Percentiles rank a stretch among this genome's conserved stretches.
Evolutionary conservation across 2,888 invertebrate species (phyloP).

Genomic region (Heteromyza rotundicornis): DNA sequence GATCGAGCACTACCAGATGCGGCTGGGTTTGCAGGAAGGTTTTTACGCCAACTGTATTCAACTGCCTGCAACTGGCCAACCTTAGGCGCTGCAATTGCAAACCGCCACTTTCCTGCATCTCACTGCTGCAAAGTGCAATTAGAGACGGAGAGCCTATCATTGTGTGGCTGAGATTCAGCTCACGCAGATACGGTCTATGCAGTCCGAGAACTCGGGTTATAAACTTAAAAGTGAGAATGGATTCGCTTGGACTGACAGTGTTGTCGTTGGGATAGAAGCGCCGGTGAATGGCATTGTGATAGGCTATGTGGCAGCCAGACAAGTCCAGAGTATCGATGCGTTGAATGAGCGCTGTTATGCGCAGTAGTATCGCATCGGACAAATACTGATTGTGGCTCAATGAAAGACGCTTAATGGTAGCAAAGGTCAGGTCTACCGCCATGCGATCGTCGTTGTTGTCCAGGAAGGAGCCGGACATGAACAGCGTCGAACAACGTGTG

Average conservation of each 20-base stretch:
- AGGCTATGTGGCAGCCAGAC: conserved; percentile 73
- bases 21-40: conserved; percentile 63
- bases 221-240: conserved; percentile 75
- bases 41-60: conserved; percentile 46
- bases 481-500: conserved; percentile 72
- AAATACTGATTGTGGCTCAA: conserved; percentile 74
- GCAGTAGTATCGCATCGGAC: conserved; percentile 75
- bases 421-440: conserved; percentile 58
- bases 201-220: conserved; percentile 67
- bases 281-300: conserved; percentile 72
- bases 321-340: conserved; percentile 69
- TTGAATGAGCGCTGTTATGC: conserved; percentile 69
- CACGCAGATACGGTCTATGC: conserved; percentile 66
- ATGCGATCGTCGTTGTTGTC: conserved; percentile 66
- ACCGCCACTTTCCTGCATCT: conserved; percentile 62
- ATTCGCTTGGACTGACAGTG: conserved; percentile 67
- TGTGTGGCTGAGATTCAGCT: conserved; percentile 72
- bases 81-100: conserved; percentile 47
- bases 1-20: conserved; percentile 67
- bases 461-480: conserved; percentile 76
- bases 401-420: conserved; percentile 67
- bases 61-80: conserved; percentile 52
- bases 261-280: conserved; percentile 70
- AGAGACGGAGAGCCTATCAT: conserved; percentile 72
- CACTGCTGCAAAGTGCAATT: conserved; percentile 65